Conservation (phyloP, 1,140 invertebrate species). For the Drosophila nigrodunni region DNA sequence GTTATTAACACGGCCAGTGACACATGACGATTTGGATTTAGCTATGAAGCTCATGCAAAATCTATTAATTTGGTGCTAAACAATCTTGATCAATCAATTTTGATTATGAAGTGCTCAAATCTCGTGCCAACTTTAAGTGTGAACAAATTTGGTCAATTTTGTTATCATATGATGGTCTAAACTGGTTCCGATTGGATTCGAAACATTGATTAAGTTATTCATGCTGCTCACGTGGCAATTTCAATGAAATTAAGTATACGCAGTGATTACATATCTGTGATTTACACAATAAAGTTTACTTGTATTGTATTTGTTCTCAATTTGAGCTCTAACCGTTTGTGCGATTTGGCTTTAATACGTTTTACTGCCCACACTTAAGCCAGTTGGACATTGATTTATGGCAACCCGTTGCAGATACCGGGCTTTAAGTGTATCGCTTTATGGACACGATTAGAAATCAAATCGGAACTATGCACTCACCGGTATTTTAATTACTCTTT, state of each 20-base stretch:
- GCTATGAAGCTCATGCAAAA: constrained; percentile 10
- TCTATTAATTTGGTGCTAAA: constrained; percentile 42
- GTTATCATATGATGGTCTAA: constrained; percentile 36
- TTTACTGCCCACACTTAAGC: constrained; percentile 16
- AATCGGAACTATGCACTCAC: constrained; percentile 5
- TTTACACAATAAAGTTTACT: background rate
- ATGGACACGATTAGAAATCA: constrained; percentile 29
- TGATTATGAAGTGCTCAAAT: background rate
- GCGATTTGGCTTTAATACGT: background rate
- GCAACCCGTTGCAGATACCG: constrained; percentile 4
- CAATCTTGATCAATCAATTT: constrained; percentile 30
- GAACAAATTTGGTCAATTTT: constrained; percentile 1
- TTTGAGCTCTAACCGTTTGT: background rate
- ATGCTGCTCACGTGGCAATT: constrained; percentile 6
- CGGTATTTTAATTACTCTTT: constrained; percentile 4
- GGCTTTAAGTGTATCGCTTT: constrained; percentile 14
- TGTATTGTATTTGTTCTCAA: background rate
- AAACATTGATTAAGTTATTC: constrained; percentile 5
- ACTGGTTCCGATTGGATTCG: background rate
- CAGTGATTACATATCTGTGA: constrained; percentile 19
- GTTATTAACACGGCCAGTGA: constrained; percentile 15
- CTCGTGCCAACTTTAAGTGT: constrained; percentile 8
- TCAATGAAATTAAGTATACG: constrained; percentile 22
- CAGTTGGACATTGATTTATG: constrained; percentile 23
- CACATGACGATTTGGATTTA: constrained; percentile 5